Base-by-base conservation (phyloP, 2,797 vertebrate species). In the Amniataba percoides region DNA sequence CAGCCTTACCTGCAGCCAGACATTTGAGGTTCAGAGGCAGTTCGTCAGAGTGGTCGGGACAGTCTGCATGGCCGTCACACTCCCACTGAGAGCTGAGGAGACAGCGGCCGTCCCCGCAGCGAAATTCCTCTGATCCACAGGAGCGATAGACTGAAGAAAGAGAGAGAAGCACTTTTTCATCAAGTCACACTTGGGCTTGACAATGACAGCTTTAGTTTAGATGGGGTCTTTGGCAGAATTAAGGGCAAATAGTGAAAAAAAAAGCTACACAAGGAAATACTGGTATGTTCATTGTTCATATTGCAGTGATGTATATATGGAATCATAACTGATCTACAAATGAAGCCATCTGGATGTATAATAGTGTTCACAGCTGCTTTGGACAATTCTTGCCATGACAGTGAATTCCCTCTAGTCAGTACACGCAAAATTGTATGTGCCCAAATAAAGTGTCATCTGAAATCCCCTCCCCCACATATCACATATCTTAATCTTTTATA, bases 11-110 rank as follows among this genome's bases (percentile, higher is more conserved):
- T 95, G 97, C 97, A 85, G 94, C 97, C 91, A 93, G 95, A 93
- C 98, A 99, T 93, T 97, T 98, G 62, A 92, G 92, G 82, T 99
- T 99, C 88, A 98, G 92, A 48, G 98, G 98, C 48, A 97, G 96
- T 89, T 99, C 98, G 81, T 99, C 98, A 67, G 98, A 99, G 91
- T 90, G 96, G 93, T 99, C 98, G 61, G 95, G 96, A 85, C 98
- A 99, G 94, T 99, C 98, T 27, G 97, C 96, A 56, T 97, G 96
- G 59, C 98, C 96, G 15, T 99, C 98, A 86, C 98, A 99, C 82
- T 99, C 98, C 98, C 98, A 99, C 82, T 98, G 97, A 48, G 94
- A 94, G 45, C 97, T 98, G 81, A 98, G 91, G 43, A 99, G 96
- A 86, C 98, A 99, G 42, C 97, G 96, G 6, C 98, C 98, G 63